Conservation (phyloP, 2,888 invertebrate species). For the Drosophila infuscata region DNA sequence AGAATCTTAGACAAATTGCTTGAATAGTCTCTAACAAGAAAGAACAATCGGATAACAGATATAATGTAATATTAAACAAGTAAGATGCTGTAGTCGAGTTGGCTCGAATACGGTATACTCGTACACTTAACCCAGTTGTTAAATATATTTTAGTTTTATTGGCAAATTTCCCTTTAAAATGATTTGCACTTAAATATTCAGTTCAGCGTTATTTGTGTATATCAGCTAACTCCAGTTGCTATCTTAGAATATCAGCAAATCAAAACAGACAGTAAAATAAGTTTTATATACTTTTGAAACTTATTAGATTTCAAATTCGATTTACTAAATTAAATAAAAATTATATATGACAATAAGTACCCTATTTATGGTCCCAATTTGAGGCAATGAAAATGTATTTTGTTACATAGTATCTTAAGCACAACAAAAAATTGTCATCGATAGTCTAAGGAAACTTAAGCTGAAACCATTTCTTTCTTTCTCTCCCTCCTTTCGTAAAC, state of each 20-base stretch:
- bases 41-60: neutral
- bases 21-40: neutral
- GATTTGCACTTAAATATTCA: too few species aligned
- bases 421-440: neutral
- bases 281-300: neutral
- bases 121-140: too few species aligned
- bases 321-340: neutral
- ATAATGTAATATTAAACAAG: neutral
- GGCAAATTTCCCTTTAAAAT: too few species aligned
- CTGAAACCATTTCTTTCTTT: neutral
- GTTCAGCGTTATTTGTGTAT: neutral
- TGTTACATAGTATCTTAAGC: neutral
- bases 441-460: constrained; percentile 3
- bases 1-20: neutral
- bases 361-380: neutral
- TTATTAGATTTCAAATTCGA: neutral
- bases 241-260: neutral
- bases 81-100: too few species aligned
- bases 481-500: constrained; percentile 6
- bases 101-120: too few species aligned
- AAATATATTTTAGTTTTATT: too few species aligned
- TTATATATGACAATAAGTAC: neutral
- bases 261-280: neutral
- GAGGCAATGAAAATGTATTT: neutral
- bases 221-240: neutral